Conservation (phyloP, 1,140 invertebrate species). For the Papilio helenus region DNA sequence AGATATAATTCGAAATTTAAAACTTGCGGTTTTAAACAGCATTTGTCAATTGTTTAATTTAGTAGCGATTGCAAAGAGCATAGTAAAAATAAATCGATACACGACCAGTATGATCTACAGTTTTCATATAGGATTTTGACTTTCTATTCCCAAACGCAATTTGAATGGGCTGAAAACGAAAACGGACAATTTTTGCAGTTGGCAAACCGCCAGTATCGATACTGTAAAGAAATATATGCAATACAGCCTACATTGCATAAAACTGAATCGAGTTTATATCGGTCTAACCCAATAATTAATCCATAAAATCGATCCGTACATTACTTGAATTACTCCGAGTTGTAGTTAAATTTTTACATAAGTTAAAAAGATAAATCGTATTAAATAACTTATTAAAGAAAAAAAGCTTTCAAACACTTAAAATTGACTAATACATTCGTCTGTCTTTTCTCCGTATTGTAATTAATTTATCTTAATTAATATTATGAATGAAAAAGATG, state of each 20-base stretch:
- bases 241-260: background rate
- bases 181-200: constrained; percentile 17
- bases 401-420: no score
- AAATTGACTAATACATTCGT: no score
- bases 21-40: background rate
- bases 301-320: background rate
- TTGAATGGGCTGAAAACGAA: constrained; percentile 23
- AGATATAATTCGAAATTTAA: no score
- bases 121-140: constrained; percentile 28
- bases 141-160: constrained; percentile 35
- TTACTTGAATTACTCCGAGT: background rate
- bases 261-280: background rate
- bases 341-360: background rate
- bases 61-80: background rate
- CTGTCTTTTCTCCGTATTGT: no score
- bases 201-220: constrained; percentile 12
- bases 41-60: background rate
- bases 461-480: no score
- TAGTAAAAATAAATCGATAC: constrained; percentile 1
- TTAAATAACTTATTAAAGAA: no score
- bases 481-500: no score
- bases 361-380: no score
- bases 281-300: background rate
- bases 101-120: constrained; percentile 14
- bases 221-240: constrained; percentile 22